Evolutionary conservation across 1,140 invertebrate species (phyloP).

Genomic region (Drosophila kikkawai): DNA sequence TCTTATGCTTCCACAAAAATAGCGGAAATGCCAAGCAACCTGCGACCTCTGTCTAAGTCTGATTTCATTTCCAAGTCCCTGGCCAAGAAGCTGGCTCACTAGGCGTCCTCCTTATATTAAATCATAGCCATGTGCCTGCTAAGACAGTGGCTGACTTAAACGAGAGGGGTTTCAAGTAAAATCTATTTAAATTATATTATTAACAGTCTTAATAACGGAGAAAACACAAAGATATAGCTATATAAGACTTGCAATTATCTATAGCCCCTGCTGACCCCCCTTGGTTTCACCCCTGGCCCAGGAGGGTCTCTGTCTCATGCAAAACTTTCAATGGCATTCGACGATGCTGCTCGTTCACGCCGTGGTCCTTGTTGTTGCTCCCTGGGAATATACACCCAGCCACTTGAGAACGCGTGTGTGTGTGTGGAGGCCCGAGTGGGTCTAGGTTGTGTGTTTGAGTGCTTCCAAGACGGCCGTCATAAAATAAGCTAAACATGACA

Average conservation of each 20-base stretch:
- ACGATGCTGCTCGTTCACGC: constrained; percentile 30
- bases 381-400: constrained; percentile 27
- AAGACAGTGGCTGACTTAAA: background rate
- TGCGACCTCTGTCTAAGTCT: constrained; percentile 24
- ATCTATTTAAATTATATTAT: background rate
- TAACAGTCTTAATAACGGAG: too few relatives aligned
- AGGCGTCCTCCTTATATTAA: constrained; percentile 52
- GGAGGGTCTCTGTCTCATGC: constrained; percentile 32
- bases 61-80: constrained; percentile 26
- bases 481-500: constrained; percentile 56
- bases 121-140: constrained; percentile 42
- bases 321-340: constrained; percentile 72
- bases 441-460: constrained; percentile 35
- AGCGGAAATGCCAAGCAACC: constrained; percentile 49
- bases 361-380: constrained; percentile 39
- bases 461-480: constrained; percentile 45
- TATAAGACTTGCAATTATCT: background rate
- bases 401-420: constrained; percentile 50
- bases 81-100: constrained; percentile 7
- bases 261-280: background rate
- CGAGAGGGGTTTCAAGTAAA: constrained; percentile 4
- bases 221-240: background rate
- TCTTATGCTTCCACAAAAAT: constrained; percentile 7
- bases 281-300: background rate
- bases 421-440: constrained; percentile 4